phyloP scores from a whole-genome alignment of 1,140 invertebrate genomes.

The Drosophila auraria region DNA sequence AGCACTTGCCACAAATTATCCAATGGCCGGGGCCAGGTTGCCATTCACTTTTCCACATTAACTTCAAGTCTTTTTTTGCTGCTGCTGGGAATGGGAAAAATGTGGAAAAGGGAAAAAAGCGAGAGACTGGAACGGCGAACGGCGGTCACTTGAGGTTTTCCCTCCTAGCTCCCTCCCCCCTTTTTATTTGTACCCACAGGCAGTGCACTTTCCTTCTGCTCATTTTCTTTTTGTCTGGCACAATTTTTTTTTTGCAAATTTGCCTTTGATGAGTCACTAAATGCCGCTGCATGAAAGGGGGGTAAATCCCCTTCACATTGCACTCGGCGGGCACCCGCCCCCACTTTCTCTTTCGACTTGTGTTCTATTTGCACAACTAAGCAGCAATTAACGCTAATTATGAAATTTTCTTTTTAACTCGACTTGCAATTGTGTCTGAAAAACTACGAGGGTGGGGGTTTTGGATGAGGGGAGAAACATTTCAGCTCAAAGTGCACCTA shows the following conservation, averaged over 20 bases:
- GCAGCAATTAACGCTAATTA: constrained; percentile 64
- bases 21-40: constrained; percentile 49
- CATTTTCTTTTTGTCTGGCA: constrained; percentile 30
- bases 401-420: constrained; percentile 51
- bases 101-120: constrained; percentile 16
- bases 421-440: constrained; percentile 28
- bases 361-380: constrained; percentile 63
- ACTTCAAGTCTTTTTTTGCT: constrained; percentile 22
- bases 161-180: constrained; percentile 8
- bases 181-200: constrained; percentile 13
- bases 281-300: constrained; percentile 20
- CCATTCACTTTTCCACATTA: constrained; percentile 64
- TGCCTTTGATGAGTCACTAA: constrained; percentile 56
- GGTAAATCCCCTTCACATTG: constrained; percentile 16
- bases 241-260: constrained; percentile 31
- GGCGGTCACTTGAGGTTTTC: constrained; percentile 55
- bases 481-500: not conserved
- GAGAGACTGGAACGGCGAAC: constrained; percentile 27
- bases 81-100: constrained; percentile 12
- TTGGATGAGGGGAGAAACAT: not conserved
- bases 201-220: constrained; percentile 44
- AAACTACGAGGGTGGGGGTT: not conserved
- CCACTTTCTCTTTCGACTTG: constrained; percentile 40
- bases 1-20: constrained; percentile 64
- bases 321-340: not conserved